Evolutionary conservation across 1,140 invertebrate species (phyloP), one percentile per base, ranked within the genome.

Genomic region (Macrotrachela quadricornifera): DNA sequence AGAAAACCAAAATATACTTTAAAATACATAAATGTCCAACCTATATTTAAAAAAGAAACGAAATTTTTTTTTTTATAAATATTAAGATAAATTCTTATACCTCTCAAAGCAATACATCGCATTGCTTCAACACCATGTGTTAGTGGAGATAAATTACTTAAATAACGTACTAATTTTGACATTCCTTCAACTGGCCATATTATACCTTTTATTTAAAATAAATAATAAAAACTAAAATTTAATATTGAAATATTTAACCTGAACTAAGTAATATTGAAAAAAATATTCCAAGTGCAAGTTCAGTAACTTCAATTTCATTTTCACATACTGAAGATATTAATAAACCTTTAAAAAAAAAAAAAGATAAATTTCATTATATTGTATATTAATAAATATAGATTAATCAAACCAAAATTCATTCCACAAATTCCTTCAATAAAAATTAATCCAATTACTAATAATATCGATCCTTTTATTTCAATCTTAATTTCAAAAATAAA

Each of bases 101-200:
- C 87, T 57, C 85, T 75, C 0, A 85, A 85, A 36, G 92, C 71
- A 62, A 94, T 82, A 17, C 82, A 81, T 50, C 88, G 74, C 53
- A 92, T 73, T 0, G 85, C 80, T 44, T 86, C 84, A 18, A 85
- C 87, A 10, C 86, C 84, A 62, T 88, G 75, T 0, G 88, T 95
- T 45, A 91, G 71, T 0, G 88, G 88, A 41, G 92, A 74, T 58
- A 80, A 78, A 46, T 81, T 77, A 4, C 83, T 81, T 39, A 92
- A 76, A 62, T 82, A 81, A 56, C 79, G 75, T 10, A 94, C 70
- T 46, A 81, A 74, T 44, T 75, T 75, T 3, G 86, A 86, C 82
- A 94, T 92, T 39, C 86, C 79, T 75, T 90, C 82, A 14, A 85
- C 57, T 0, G 85, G 85, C 85, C 85, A 91, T 15, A 90, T 73